These are phyloP conservation scores for Aviceda subcristata DNA, from an alignment of 2,113 vertebrate species.

Conservation along the genomic window DNA sequence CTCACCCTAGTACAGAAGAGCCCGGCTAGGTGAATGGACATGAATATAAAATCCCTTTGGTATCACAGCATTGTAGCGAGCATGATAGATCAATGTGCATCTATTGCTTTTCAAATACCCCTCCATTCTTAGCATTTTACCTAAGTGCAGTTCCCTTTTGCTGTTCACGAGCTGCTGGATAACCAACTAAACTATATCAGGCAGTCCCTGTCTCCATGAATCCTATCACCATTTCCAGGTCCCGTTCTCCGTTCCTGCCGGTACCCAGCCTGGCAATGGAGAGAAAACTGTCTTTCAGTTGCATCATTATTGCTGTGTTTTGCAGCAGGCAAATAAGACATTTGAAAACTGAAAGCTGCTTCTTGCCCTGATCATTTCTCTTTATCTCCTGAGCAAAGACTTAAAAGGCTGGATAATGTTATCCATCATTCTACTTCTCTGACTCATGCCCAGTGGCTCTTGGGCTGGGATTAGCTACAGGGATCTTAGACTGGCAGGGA, in stretches of 20 bases:
- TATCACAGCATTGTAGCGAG: not conserved
- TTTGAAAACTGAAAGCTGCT: not conserved
- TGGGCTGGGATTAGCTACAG: not conserved
- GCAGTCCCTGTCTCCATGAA: not conserved
- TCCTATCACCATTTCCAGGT: not conserved
- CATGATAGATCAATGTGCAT: not conserved
- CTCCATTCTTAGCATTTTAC: not conserved
- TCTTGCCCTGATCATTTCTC: not conserved
- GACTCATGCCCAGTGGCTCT: not conserved
- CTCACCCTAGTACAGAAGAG: not conserved
- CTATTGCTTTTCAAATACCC: not conserved
- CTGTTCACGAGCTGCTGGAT: not conserved
- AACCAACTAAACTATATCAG: not conserved
- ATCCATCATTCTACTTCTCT: not conserved
- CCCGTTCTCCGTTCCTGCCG: not conserved
- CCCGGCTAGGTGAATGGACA: not conserved
- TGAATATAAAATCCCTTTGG: not conserved
- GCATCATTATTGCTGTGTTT: not conserved
- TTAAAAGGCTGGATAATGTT: not conserved
- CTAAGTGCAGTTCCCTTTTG: not conserved
- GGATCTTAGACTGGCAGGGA: not conserved
- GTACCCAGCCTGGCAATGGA: not conserved
- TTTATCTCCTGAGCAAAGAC: not conserved
- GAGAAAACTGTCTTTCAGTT: not conserved
- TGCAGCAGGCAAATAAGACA: not conserved